These are phyloP conservation scores for Drosophila seclusa DNA, from an alignment of 2,888 invertebrate species.

Conservation along the genomic window DNA sequence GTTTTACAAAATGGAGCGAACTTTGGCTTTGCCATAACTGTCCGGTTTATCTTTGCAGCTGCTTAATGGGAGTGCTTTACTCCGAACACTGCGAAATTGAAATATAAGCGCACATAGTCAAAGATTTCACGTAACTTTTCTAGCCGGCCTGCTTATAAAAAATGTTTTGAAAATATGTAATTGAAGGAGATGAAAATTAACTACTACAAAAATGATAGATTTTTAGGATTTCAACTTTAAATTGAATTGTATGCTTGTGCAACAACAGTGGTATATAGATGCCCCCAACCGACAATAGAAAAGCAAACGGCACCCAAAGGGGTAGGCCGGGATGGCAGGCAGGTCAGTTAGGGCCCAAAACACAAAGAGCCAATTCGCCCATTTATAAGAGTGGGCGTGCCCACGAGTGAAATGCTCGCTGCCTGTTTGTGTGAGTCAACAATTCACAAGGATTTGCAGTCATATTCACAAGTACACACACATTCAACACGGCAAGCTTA, in stretches of 20 bases:
- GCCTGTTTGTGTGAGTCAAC: constrained; percentile 42
- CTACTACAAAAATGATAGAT: not conserved
- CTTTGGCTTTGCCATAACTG: constrained; percentile 11
- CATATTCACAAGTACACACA: constrained; percentile 33
- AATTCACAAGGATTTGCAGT: constrained; percentile 48
- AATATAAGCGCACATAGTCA: constrained; percentile 4
- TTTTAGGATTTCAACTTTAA: constrained; percentile 9
- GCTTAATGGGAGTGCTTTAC: constrained; percentile 29
- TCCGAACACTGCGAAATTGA: constrained; percentile 6
- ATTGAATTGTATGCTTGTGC: constrained; percentile 20
- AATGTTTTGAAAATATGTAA: not conserved
- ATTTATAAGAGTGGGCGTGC: constrained; percentile 35
- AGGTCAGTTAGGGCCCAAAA: constrained; percentile 9
- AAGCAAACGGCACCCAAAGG: constrained; percentile 43
- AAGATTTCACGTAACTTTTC: constrained; percentile 16
- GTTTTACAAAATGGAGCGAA: constrained; percentile 3
- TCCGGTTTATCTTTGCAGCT: constrained; percentile 26
- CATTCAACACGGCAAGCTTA: constrained; percentile 29
- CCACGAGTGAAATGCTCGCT: constrained; percentile 30
- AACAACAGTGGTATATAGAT: constrained; percentile 1
- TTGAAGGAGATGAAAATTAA: not conserved
- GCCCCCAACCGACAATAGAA: constrained; percentile 18
- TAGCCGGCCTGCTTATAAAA: constrained; percentile 14
- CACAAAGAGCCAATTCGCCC: constrained; percentile 44
- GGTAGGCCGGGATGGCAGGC: constrained; percentile 2